Evolutionary conservation across 2,113 vertebrate species (phyloP).

Genomic region (Dasyornis broadbenti): DNA sequence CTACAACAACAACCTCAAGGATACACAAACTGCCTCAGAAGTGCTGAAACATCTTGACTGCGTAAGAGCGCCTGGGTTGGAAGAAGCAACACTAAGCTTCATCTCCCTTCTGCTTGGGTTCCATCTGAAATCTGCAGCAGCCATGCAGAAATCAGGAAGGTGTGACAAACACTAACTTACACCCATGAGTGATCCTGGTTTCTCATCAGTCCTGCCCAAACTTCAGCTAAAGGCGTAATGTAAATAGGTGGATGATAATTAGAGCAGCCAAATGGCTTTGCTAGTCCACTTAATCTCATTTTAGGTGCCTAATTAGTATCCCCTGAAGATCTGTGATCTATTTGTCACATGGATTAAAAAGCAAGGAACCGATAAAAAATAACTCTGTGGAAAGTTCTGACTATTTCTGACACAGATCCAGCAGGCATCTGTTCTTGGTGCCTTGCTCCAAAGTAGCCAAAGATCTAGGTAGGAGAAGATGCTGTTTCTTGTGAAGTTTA

Average conservation of each 20-base stretch:
- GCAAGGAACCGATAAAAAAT: constrained; percentile 5
- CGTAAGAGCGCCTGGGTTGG: neutral
- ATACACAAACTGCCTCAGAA: accelerated
- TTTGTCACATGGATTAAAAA: constrained; percentile 20
- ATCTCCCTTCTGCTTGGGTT: neutral
- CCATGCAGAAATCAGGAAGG: neutral
- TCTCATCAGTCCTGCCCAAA: constrained; percentile 3
- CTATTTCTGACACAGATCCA: neutral
- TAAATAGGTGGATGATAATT: constrained; percentile 18
- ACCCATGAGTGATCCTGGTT: neutral
- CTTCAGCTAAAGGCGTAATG: neutral
- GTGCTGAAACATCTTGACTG: neutral
- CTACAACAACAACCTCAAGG: neutral
- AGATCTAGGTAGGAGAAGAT: neutral
- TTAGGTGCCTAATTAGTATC: constrained; percentile 14
- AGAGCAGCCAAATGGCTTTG: constrained; percentile 7
- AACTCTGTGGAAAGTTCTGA: neutral
- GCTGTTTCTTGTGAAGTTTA: neutral
- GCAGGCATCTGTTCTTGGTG: neutral
- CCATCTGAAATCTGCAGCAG: neutral
- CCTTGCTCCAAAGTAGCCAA: neutral
- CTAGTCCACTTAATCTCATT: constrained; percentile 16
- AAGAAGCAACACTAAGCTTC: neutral
- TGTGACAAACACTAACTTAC: neutral
- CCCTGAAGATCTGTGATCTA: neutral